Evolutionary conservation across 2,888 invertebrate species (phyloP).

Genomic region (Drosophila prostipennis): DNA sequence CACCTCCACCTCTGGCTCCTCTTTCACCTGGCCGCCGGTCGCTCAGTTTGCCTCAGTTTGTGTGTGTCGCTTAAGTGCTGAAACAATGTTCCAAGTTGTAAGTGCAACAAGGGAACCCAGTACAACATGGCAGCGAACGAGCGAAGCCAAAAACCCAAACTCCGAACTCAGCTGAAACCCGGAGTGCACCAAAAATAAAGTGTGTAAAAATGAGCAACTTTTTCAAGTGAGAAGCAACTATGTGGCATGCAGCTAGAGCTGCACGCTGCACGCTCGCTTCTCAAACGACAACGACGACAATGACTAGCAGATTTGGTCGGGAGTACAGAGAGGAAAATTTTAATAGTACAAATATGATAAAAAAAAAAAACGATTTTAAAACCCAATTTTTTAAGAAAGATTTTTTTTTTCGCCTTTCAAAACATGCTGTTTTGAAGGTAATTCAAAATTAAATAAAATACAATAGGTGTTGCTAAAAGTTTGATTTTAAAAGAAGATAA

Average conservation of each 20-base stretch:
- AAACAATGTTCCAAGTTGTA: constrained; percentile 79
- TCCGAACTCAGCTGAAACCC: constrained; percentile 39
- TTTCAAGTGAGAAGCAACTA: constrained; percentile 75
- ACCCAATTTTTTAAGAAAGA: too few relatives aligned
- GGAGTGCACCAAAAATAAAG: constrained; percentile 73
- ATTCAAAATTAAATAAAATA: too few relatives aligned
- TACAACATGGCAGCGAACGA: constrained; percentile 26
- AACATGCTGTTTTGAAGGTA: too few relatives aligned
- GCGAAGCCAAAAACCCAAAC: constrained; percentile 35
- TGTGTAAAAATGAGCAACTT: constrained; percentile 77
- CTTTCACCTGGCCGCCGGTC: constrained; percentile 45
- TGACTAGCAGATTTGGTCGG: constrained; percentile 44
- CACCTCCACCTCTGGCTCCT: constrained; percentile 37
- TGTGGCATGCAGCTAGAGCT: constrained; percentile 46
- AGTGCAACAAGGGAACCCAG: constrained; percentile 63
- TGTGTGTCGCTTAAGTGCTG: constrained; percentile 78
- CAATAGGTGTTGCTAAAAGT: too few relatives aligned
- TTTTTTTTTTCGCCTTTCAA: too few relatives aligned
- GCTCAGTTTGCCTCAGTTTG: constrained; percentile 31
- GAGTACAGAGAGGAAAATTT: constrained; percentile 34
- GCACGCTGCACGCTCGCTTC: constrained; percentile 39
- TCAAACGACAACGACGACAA: constrained; percentile 47
- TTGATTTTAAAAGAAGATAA: too few relatives aligned
- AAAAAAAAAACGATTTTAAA: too few relatives aligned
- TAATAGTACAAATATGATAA: too few relatives aligned